Percentiles rank a stretch among this genome's conserved stretches.
Evolutionary conservation across 1,140 invertebrate species (phyloP).

Genomic region (Eueides isabella): DNA sequence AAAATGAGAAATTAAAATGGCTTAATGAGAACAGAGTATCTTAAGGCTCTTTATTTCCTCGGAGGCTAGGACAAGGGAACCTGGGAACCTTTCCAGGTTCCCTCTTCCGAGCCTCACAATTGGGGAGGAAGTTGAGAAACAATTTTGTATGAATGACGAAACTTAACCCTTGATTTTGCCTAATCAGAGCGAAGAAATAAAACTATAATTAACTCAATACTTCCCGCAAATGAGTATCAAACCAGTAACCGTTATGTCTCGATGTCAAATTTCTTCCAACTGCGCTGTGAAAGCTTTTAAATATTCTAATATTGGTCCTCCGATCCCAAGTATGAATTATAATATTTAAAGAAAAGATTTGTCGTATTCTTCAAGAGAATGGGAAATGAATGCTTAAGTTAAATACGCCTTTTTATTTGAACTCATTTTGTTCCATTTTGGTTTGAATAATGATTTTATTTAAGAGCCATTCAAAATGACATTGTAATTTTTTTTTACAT

Average conservation of each 20-base stretch:
- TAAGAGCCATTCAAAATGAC: background rate
- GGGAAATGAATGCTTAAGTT: slow-evolving; percentile 8
- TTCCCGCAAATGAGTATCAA: background rate
- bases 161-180: background rate
- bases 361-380: slow-evolving; percentile 4
- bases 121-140: too few species aligned
- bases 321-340: slow-evolving; percentile 11
- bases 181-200: background rate
- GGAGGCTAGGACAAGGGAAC: too few species aligned
- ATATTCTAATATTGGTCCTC: slow-evolving; percentile 7
- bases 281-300: background rate
- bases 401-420: slow-evolving; percentile 10
- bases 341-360: slow-evolving; percentile 23
- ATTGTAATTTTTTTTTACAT: too few species aligned
- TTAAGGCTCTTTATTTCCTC: too few species aligned
- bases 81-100: too few species aligned
- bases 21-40: too few species aligned
- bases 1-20: too few species aligned
- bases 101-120: too few species aligned
- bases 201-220: background rate
- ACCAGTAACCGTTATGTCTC: background rate
- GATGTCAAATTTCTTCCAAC: background rate
- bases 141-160: too few species aligned
- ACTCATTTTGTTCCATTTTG: background rate
- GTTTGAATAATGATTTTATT: slow-evolving; percentile 3